Conservation (phyloP, 2,888 invertebrate species). For the Stomorhina lunata region DNA sequence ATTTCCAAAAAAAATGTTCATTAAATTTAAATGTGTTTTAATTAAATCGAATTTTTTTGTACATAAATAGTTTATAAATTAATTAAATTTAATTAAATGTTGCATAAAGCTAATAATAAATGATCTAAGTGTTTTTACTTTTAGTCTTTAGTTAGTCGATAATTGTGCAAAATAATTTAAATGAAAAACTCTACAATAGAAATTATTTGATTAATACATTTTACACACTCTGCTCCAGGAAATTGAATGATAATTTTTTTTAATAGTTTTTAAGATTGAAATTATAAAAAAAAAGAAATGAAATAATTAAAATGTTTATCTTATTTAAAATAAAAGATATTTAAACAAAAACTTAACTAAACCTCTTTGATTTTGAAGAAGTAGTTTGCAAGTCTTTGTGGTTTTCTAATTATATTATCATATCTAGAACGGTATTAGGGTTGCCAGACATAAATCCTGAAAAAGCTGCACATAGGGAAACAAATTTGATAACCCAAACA, state of each 20-base stretch:
- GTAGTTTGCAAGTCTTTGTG: too few relatives aligned
- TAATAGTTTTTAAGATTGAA: conserved; percentile 40
- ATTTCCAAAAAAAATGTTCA: not conserved
- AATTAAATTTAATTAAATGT: conserved; percentile 32
- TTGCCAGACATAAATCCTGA: too few relatives aligned
- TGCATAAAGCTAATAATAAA: conserved; percentile 6
- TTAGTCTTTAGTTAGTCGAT: conserved; percentile 28
- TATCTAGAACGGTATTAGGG: too few relatives aligned
- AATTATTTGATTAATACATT: conserved; percentile 33
- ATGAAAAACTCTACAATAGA: conserved; percentile 1
- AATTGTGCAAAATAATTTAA: not conserved
- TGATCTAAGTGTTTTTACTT: conserved; percentile 48
- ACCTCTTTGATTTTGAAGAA: too few relatives aligned
- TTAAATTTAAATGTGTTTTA: conserved; percentile 1
- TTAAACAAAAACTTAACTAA: conserved; percentile 8
- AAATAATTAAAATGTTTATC: conserved; percentile 31
- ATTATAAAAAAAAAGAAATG: conserved; percentile 40
- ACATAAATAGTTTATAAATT: conserved; percentile 7
- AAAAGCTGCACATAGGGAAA: too few relatives aligned
- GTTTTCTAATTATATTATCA: too few relatives aligned
- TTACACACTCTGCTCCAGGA: conserved; percentile 32
- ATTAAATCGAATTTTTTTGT: conserved; percentile 4
- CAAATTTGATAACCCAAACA: too few relatives aligned
- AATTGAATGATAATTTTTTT: conserved; percentile 36
- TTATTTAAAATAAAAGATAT: conserved; percentile 51